Evolutionary conservation across 2,888 invertebrate species (phyloP), one percentile per base, ranked within the genome.

Genomic region (Pycnomerus fuliginosus): DNA sequence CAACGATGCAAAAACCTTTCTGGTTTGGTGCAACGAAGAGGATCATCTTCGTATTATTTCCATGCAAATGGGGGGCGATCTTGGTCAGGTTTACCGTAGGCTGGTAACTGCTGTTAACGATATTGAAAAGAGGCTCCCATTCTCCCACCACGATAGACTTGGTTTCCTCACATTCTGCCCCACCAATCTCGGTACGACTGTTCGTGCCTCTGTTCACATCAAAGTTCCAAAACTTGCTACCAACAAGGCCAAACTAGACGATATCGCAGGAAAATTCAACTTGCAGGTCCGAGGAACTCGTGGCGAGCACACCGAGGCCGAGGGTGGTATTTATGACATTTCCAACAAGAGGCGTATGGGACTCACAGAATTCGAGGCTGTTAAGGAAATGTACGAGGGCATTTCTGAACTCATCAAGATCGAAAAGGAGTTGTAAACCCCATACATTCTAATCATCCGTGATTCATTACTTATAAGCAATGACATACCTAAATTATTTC

Each of bases 111-210:
- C 90, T 58, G 93, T 97, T 64, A 91, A 92, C 65, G 90, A 91
- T 62, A 93, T 95, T 68, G 94, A 95, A 76, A 90, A 92, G 79
- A 85, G 92, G 71, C 71, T 95, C 61, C 92, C 94, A 16, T 98
- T 98, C 84, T 92, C 94, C 46, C 95, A 94, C 76, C 84, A 95
- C 69, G 90, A 96, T 67, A 84, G 94, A 64, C 85, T 96, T 58
- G 98, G 98, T 52, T 98, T 93, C 85, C 80, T 98, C 65, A 97
- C 97, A 36, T 97, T 97, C 89, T 98, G 98, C 80, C 98, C 98
- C 53, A 94, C 95, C 75, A 98, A 98, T 77, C 76, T 98, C 78
- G 98, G 98, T 38, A 98, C 98, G 56, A 96, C 96, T 49, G 90
- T 98, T 61, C 90, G 97, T 62, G 96, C 96, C 44, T 95, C 95